A percentile compares a stretch with the other conserved stretches of the same genome.
phyloP scores from a whole-genome alignment of 2,113 vertebrate genomes.

The Passerina amoena region DNA sequence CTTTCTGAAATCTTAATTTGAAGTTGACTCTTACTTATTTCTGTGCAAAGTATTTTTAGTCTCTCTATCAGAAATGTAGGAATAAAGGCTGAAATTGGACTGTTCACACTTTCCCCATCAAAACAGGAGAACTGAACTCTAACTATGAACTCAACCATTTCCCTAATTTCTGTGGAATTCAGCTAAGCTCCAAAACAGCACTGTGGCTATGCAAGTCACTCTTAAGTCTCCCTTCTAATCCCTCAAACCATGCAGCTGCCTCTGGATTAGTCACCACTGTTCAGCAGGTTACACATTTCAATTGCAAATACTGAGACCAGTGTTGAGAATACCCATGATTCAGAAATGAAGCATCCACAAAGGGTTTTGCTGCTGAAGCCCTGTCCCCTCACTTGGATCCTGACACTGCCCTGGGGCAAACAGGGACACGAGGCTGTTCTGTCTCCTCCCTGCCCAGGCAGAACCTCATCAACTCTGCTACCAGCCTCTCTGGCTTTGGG shows the following conservation, averaged over 20 bases:
- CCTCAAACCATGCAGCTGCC: not conserved
- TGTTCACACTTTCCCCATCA: not conserved
- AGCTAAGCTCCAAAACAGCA: not conserved
- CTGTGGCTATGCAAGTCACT: not conserved
- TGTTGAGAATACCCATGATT: fast-evolving
- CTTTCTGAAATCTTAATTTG: not conserved
- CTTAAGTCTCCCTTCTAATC: slow-evolving; percentile 6
- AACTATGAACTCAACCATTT: not conserved
- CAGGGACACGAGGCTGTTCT: not conserved
- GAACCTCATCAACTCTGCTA: not conserved
- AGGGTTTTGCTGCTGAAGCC: not conserved
- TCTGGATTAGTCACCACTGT: not conserved
- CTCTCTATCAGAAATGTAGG: not conserved
- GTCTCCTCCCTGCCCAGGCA: not conserved
- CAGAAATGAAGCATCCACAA: not conserved
- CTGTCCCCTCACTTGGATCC: not conserved
- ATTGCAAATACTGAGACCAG: not conserved
- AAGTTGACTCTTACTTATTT: not conserved
- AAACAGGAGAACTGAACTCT: not conserved
- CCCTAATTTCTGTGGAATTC: slow-evolving; percentile 26
- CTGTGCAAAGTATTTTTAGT: not conserved
- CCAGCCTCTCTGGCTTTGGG: not conserved
- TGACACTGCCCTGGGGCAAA: not conserved
- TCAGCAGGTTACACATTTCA: not conserved
- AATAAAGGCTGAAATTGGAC: not conserved